phyloP scores from a whole-genome alignment of 2,797 vertebrate species.

The Antennarius maculatus region DNA sequence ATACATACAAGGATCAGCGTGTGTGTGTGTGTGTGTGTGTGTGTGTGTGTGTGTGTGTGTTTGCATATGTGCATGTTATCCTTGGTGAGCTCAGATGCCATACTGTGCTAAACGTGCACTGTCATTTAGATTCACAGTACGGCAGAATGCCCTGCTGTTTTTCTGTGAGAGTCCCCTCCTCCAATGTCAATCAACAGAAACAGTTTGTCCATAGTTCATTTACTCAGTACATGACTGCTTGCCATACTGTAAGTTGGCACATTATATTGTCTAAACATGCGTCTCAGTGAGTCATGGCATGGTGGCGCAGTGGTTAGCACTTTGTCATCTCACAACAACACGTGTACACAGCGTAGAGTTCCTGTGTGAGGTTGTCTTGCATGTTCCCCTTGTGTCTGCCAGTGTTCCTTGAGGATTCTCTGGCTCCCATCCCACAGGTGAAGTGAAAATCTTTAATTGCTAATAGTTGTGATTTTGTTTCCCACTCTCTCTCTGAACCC shows the following conservation, averaged over 20 bases:
- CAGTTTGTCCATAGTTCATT: constrained; percentile 34
- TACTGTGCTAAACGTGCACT: constrained; percentile 53
- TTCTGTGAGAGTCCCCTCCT: constrained; percentile 34
- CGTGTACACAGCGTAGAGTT: too few relatives aligned
- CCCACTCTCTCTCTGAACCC: too few relatives aligned
- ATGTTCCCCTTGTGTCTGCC: too few relatives aligned
- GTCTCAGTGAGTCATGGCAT: background rate
- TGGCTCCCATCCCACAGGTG: too few relatives aligned
- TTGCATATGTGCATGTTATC: constrained; percentile 1
- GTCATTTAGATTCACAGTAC: constrained; percentile 60
- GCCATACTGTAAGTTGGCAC: constrained; percentile 39
- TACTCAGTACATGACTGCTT: constrained; percentile 55
- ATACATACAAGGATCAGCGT: constrained; percentile 30
- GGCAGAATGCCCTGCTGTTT: constrained; percentile 55
- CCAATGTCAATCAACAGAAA: constrained; percentile 38
- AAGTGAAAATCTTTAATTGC: too few relatives aligned
- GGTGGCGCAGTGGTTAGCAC: too few relatives aligned
- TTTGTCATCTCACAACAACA: too few relatives aligned
- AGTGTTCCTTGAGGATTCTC: too few relatives aligned
- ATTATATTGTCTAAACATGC: constrained; percentile 3
- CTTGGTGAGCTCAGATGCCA: constrained; percentile 43
- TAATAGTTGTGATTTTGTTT: too few relatives aligned
- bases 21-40: constrained; percentile 39
- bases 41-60: constrained; percentile 27
- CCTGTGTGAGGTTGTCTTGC: too few relatives aligned